A percentile compares a stretch with the other conserved stretches of the same genome.
These are phyloP conservation scores for Sarotherodon lohbergeri DNA, from an alignment of 2,113 vertebrate genomes.

Conservation along the genomic window DNA sequence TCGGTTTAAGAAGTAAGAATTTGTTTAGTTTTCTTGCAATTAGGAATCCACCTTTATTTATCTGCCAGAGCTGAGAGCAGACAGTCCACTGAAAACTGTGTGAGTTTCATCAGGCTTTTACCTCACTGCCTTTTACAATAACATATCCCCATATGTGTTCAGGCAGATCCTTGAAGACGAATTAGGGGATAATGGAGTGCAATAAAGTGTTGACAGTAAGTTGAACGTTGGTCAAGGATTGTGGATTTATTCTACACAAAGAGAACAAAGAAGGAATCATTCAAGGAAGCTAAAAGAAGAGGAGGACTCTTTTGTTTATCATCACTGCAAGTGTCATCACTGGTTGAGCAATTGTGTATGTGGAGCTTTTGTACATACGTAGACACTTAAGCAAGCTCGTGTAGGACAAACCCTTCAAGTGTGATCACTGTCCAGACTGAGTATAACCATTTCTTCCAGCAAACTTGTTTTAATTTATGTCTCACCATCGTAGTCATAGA, in stretches of 20 bases:
- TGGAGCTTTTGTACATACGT: background rate
- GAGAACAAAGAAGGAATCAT: slow-evolving; percentile 8
- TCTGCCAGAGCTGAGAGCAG: background rate
- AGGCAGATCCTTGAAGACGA: slow-evolving; percentile 6
- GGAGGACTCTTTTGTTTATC: background rate
- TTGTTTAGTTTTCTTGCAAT: background rate
- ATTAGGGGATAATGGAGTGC: background rate
- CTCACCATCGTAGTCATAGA: background rate
- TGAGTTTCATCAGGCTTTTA: background rate
- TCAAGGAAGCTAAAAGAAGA: background rate
- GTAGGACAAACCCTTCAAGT: background rate
- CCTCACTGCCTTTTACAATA: background rate
- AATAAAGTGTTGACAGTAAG: slow-evolving; percentile 1
- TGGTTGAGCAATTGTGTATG: background rate
- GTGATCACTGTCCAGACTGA: background rate
- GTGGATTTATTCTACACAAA: background rate
- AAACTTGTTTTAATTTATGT: background rate
- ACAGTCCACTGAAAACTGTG: background rate
- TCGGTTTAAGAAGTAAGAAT: background rate
- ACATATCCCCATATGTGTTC: background rate
- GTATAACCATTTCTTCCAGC: background rate
- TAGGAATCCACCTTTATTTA: background rate
- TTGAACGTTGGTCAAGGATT: slow-evolving; percentile 1
- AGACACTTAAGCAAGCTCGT: background rate
- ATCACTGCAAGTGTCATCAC: background rate